Evolutionary conservation across 2,888 invertebrate genomes (phyloP), one percentile per base, ranked within the genome.

Genomic region (Onthophagus sagittarius): DNA sequence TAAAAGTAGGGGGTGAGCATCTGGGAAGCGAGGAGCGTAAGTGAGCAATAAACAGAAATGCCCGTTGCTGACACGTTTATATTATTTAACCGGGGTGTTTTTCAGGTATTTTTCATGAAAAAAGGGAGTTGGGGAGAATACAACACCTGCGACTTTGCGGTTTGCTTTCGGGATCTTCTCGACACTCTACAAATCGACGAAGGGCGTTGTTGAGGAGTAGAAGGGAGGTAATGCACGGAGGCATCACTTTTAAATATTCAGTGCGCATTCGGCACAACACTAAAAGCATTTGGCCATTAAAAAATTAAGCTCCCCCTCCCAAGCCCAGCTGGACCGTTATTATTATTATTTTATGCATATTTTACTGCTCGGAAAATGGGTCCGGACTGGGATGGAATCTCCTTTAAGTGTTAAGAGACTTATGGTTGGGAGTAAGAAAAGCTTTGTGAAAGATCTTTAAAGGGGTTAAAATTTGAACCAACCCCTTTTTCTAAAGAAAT

Each of bases 281-380:
- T 89, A 88, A 89, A 89, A 89, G 89, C 89, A 89, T 89, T 88
- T 88, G 86, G 88, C 88, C 89, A 89, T 89, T 89, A 89, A 89
- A 88, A 89, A 89, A 86, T 86, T 86, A 86, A 85, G 84, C 84
- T 81, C 67, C 67, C 23, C 67, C 15, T 9, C 64, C 64, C 64
- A 13, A 15, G 15, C 64, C 64, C 9, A 15, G 11, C 15, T 81
- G 79, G 83, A 82, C 83, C 82, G 84, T 85, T 84, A 84, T 85
- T 85, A 86, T 85, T 85, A 85, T 85, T 85, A 85, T 85, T 86
- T 86, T 85, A 85, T 85, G 85, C 84, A 83, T 83, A 84, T 83
- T 84, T 83, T 84, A 80, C 81, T 82, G 81, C 79, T 79, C 78
- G 78, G 79, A 80, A 84, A 84, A 84, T 83, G 84, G 84, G 39